Base-by-base conservation (phyloP, 2,797 vertebrate genomes). In the Lophotriccus pileatus region DNA sequence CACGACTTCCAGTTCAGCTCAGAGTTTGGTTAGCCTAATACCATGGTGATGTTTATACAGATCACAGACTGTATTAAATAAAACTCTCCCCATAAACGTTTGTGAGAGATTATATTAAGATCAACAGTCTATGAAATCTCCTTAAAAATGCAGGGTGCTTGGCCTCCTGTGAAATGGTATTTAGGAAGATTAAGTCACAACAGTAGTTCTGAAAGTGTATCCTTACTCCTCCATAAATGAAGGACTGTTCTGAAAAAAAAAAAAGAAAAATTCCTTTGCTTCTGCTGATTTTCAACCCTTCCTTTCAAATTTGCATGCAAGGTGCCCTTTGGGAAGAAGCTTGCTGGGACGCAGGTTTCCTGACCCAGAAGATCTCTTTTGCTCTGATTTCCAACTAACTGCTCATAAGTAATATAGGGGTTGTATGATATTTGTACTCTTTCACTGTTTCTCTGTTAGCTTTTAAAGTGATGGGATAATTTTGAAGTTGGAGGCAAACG, bases 21-120 rank as follows among this genome's bases (percentile, higher is more conserved):
- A 39, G 44, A 70, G 72, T 87, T 94, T 50, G 58, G 68, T 84
- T 93, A 94, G 55, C 41, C 77, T 88, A 72, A 62, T 44, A 62
- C 74, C 39, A 77, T 49, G 43, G 59, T 90, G 82, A 77, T 72
- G 37, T 89, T 95, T 84, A 76, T 82, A 84, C 37, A 89, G 81
- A 73, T 59, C 44, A 28, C 44, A 93, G 79, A 43, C 49, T 84
- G 25, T 27, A 16, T 90, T 93, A 77, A 94, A 87, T 58, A 89
- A 87, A 87, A 59, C 39, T 94, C n/a, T 87, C 28, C 32, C 74
- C 16, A n/a, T 89, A 94, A 94, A 75, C 0, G 1, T 87, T 90
- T 78, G 75, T 92, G 59, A 39, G 79, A 87, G 69, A 77, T 92
- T 70, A 86, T 81, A 77, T 80, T 66, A 74, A 94, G 67, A 92